These are phyloP conservation scores for Gallinago stenura DNA, from an alignment of 2,797 vertebrate species.

Conservation along the genomic window DNA sequence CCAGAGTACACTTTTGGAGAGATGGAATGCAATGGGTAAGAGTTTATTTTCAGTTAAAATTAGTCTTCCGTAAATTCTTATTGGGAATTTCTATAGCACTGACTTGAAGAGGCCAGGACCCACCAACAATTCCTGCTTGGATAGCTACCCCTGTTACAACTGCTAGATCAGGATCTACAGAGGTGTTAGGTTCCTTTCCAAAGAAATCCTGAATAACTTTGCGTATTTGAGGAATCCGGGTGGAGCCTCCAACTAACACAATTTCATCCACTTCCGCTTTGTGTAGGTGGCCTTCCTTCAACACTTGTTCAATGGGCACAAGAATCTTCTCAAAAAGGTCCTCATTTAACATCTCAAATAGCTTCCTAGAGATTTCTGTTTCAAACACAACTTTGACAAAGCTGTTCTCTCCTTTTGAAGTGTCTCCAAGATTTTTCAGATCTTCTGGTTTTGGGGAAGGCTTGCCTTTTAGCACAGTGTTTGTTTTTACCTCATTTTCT, in stretches of 20 bases:
- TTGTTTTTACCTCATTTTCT: neutral
- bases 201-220: conserved; percentile 92
- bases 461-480: neutral
- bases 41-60: conserved; percentile 85
- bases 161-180: conserved; percentile 94
- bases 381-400: conserved; percentile 80
- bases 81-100: conserved; percentile 97
- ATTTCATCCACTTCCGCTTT: conserved; percentile 94
- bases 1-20: neutral
- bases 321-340: conserved; percentile 97
- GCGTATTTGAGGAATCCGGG: conserved; percentile 93
- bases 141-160: conserved; percentile 95
- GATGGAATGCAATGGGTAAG: neutral
- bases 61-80: conserved; percentile 91
- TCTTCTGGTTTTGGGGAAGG: neutral
- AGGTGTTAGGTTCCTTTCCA: conserved; percentile 94
- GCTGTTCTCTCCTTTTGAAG: neutral
- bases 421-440: neutral
- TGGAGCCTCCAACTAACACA: conserved; percentile 95
- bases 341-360: conserved; percentile 91
- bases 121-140: conserved; percentile 96
- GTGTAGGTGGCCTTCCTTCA: conserved; percentile 87
- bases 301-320: conserved; percentile 88
- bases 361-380: conserved; percentile 83
- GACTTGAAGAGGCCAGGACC: conserved; percentile 97